Percentiles rank a stretch among this genome's conserved stretches.
Evolutionary conservation across 2,113 vertebrate genomes (phyloP).

Genomic region (Tetrao urogallus): DNA sequence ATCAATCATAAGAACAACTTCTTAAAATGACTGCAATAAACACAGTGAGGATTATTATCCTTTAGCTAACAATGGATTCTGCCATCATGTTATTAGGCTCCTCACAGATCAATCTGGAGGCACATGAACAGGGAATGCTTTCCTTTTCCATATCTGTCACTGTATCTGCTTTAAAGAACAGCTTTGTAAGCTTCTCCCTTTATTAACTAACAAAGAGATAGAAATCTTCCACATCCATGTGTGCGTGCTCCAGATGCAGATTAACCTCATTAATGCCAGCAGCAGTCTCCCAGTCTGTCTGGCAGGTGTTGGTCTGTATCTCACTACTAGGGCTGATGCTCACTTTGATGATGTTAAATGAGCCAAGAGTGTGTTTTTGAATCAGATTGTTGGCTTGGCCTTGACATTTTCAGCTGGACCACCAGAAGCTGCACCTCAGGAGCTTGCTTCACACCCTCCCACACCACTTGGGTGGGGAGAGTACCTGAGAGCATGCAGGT

Average conservation of each 20-base stretch:
- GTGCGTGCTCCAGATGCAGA: conserved; percentile 22
- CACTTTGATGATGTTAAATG: conserved; percentile 30
- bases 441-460: background rate
- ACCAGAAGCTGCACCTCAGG: background rate
- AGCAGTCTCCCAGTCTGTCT: conserved; percentile 22
- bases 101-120: conserved; percentile 13
- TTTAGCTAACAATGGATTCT: conserved; percentile 20
- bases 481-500: background rate
- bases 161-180: conserved; percentile 46
- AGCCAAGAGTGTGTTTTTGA: background rate
- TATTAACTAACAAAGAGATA: conserved; percentile 55
- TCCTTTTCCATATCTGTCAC: conserved; percentile 6
- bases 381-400: background rate
- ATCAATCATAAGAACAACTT: too few relatives aligned
- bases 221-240: conserved; percentile 19
- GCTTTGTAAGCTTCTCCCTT: conserved; percentile 29
- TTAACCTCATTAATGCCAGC: conserved; percentile 33
- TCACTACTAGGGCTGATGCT: background rate
- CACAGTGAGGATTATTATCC: background rate
- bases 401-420: background rate
- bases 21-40: background rate
- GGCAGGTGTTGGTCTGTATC: conserved; percentile 43
- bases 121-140: background rate
- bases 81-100: background rate
- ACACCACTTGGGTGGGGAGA: background rate